These are phyloP conservation scores for Napeogenes sylphis DNA, from an alignment of 2,888 invertebrate genomes.

Conservation along the genomic window DNA sequence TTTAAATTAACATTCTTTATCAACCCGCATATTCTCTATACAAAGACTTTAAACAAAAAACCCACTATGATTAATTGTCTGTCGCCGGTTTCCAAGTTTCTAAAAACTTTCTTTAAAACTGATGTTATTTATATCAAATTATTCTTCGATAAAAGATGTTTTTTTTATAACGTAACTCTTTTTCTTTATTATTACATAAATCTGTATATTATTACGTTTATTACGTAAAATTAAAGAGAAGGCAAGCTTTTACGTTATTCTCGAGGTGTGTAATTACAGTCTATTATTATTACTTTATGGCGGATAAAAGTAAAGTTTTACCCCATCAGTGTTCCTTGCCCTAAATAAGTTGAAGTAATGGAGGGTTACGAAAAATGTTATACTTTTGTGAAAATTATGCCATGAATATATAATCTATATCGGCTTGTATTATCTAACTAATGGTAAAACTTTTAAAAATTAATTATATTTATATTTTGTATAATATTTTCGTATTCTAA, in stretches of 20 bases:
- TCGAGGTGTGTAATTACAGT: conserved; percentile 18
- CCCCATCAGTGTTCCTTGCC: conserved; percentile 24
- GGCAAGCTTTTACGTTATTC: conserved; percentile 18
- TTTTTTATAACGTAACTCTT: neutral
- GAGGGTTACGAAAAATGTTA: conserved; percentile 23
- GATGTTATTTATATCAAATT: no score
- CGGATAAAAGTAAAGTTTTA: conserved; percentile 30
- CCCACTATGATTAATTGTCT: conserved; percentile 49
- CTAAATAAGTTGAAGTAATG: conserved; percentile 26
- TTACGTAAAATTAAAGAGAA: conserved; percentile 21
- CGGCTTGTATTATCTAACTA: no score
- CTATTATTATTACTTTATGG: conserved; percentile 29
- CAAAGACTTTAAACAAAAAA: conserved; percentile 40
- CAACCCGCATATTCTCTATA: conserved; percentile 23
- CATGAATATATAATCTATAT: no score
- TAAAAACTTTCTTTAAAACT: conserved; percentile 20
- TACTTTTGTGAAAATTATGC: conserved; percentile 19
- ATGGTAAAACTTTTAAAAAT: no score
- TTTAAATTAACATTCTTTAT: no score
- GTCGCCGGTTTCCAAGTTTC: conserved; percentile 53
- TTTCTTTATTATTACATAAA: no score
- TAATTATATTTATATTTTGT: no score
- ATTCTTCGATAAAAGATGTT: no score
- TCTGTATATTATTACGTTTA: neutral
- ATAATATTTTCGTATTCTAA: neutral